Evolutionary conservation across 2,888 invertebrate genomes (phyloP), one percentile per base, ranked within the genome.

Genomic region (Globia sparganii): DNA sequence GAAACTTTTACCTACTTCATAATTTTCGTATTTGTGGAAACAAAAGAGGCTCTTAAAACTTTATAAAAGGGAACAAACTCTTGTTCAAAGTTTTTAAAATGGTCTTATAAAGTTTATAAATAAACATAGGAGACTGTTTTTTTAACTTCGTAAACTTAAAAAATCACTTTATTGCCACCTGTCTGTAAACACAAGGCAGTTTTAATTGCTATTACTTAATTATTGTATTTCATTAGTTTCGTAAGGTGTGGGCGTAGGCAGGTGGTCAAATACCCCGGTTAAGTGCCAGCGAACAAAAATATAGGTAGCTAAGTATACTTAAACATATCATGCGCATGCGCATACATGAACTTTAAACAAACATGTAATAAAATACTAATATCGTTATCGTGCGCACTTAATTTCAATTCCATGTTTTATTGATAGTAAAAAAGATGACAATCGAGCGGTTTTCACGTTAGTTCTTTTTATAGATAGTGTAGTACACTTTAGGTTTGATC

Each of bases 161-260:
- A 70, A 83, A 83, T 83, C 69, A 5, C 58, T 70, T 66, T 40
- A 40, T 2, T 34, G 13, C 6, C 83, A 80, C 71, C 80, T 84
- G 84, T 25, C 49, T 43, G 31, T 73, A 40, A 49, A 67, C 40
- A 56, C 75, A 25, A 61, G 28, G 59, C 31, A 34, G 9, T 43
- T 73, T 68, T 76, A 74, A 83, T 68, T 65, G 49, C 40, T 68
- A 3, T 43, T 61, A 46, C 40, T 65, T 61, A 65, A 61, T 74
- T 68, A 62, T 73, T 62, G 37, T 69, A 64, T 49, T 37, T 68
- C 34, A 75, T 83, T 75, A 79, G n/a, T 43, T 73, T 64, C 2
- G 76, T 80, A 80, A 80, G 77, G 80, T 83, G 84, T 70, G 56
- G 53, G 13, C 9, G 13, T 18, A 37, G 43, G 80, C 83, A 83